A percentile compares a stretch with the other conserved stretches of the same genome.
These are phyloP conservation scores for Drosophila leontia DNA, from an alignment of 1,140 invertebrate species.

Conservation along the genomic window DNA sequence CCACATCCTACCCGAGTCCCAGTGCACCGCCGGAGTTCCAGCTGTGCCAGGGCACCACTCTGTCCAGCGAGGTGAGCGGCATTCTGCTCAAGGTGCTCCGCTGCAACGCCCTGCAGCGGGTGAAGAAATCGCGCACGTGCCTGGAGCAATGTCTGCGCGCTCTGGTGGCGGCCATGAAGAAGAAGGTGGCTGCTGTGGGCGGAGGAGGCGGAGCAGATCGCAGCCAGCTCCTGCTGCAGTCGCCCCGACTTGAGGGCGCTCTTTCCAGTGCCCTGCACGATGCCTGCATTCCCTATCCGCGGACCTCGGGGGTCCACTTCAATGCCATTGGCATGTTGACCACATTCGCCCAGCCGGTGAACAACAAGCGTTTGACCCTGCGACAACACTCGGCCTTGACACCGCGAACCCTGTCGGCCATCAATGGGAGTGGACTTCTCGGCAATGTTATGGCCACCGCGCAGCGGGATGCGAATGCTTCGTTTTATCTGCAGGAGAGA, in stretches of 20 bases:
- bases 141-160: constrained; percentile 92
- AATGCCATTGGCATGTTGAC: constrained; percentile 93
- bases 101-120: constrained; percentile 90
- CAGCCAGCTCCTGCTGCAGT: constrained; percentile 80
- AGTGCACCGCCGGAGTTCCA: constrained; percentile 90
- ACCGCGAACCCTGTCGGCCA: constrained; percentile 89
- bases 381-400: constrained; percentile 73
- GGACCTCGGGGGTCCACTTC: constrained; percentile 97
- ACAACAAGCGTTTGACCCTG: constrained; percentile 88
- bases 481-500: constrained; percentile 93
- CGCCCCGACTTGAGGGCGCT: constrained; percentile 78
- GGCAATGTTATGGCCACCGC: constrained; percentile 87
- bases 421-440: constrained; percentile 85
- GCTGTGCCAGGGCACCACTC: constrained; percentile 87
- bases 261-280: constrained; percentile 87
- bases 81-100: constrained; percentile 90
- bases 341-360: constrained; percentile 93
- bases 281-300: constrained; percentile 96
- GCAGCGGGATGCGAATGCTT: constrained; percentile 87
- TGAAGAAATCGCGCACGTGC: constrained; percentile 91
- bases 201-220: constrained; percentile 72
- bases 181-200: constrained; percentile 68
- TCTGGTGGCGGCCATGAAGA: constrained; percentile 89
- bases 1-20: constrained; percentile 78
- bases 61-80: constrained; percentile 87